Conservation (phyloP, 2,888 invertebrate species). For the Campaea margaritaria region DNA sequence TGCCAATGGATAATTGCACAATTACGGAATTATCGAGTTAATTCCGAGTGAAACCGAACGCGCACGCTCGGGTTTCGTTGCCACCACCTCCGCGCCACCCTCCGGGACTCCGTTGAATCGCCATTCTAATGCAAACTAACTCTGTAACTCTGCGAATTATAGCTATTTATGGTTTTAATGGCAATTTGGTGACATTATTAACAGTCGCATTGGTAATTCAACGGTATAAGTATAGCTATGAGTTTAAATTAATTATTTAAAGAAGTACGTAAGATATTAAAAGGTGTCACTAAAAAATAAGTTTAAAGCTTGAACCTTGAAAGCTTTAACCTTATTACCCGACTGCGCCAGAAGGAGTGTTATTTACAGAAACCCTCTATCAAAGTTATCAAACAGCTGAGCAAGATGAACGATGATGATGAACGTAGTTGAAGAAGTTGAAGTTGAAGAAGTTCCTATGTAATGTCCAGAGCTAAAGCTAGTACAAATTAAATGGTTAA, state of each 20-base stretch:
- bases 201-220: slow-evolving; percentile 1
- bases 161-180: slow-evolving; percentile 58
- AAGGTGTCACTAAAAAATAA: no score
- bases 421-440: no score
- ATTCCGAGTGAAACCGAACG: slow-evolving; percentile 78
- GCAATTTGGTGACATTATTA: slow-evolving; percentile 27
- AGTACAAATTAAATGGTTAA: no score
- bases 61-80: slow-evolving; percentile 46
- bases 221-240: not conserved
- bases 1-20: slow-evolving; percentile 77
- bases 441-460: no score
- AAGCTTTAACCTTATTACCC: no score
- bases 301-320: no score
- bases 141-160: slow-evolving; percentile 35
- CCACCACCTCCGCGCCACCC: slow-evolving; percentile 41
- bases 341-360: no score
- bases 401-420: no score
- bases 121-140: slow-evolving; percentile 78
- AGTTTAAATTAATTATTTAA: not conserved
- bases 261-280: no score
- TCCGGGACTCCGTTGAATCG: slow-evolving; percentile 7
- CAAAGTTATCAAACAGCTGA: no score
- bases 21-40: slow-evolving; percentile 82
- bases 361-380: no score
- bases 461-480: no score